These are phyloP conservation scores for Notarius quadriscutis DNA, from an alignment of 2,113 vertebrate genomes.

Conservation along the genomic window DNA sequence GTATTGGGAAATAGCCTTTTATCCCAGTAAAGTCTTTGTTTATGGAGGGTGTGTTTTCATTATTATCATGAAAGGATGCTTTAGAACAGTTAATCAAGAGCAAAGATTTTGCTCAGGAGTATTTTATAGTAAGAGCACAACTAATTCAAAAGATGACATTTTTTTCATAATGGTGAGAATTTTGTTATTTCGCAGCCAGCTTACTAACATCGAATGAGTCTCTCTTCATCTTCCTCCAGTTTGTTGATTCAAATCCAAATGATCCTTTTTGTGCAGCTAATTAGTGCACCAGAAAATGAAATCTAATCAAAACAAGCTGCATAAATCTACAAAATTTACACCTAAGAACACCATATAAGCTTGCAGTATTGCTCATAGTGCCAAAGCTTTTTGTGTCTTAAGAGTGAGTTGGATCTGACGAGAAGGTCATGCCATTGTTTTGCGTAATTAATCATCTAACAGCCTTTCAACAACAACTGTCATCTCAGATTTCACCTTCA, in stretches of 20 bases:
- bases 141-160: slow-evolving; percentile 14
- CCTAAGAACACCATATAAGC: not conserved
- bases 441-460: slow-evolving; percentile 63
- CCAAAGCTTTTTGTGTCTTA: slow-evolving; percentile 4
- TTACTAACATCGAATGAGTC: slow-evolving; percentile 8
- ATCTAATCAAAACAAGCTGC: slow-evolving; percentile 4
- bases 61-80: slow-evolving; percentile 40
- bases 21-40: slow-evolving; percentile 46
- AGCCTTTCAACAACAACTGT: slow-evolving; percentile 52
- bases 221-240: slow-evolving; percentile 6
- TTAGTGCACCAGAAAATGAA: slow-evolving; percentile 26
- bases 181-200: slow-evolving; percentile 18
- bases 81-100: slow-evolving; percentile 38
- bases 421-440: slow-evolving; percentile 66
- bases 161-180: slow-evolving; percentile 18
- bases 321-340: slow-evolving; percentile 14
- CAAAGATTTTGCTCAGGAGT: slow-evolving; percentile 30
- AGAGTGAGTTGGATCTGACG: slow-evolving; percentile 14
- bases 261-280: slow-evolving; percentile 24
- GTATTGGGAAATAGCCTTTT: slow-evolving; percentile 34
- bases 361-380: not conserved
- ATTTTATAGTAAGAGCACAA: slow-evolving; percentile 27
- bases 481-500: slow-evolving; percentile 44
- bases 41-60: slow-evolving; percentile 39
- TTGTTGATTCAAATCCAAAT: slow-evolving; percentile 15